Percentiles rank a stretch among this genome's conserved stretches.
phyloP scores from a whole-genome alignment of 92 coral and sea anemone species.

The Phenganax subtilis region DNA sequence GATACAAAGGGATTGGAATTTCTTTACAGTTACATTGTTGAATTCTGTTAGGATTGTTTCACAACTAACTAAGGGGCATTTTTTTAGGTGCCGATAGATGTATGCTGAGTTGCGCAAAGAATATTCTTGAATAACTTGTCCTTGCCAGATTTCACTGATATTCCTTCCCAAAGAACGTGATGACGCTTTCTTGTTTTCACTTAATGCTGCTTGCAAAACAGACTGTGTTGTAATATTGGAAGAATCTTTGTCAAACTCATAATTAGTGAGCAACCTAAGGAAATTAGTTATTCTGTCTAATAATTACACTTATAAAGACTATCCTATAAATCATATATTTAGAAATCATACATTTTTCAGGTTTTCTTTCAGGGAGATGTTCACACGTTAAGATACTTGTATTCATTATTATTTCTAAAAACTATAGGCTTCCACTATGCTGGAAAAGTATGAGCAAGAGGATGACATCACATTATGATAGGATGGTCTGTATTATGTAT shows the following conservation, averaged over 20 bases:
- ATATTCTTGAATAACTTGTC: background rate
- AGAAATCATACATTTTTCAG: too few relatives aligned
- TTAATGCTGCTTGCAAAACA: background rate
- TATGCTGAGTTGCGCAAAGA: background rate
- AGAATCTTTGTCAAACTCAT: background rate
- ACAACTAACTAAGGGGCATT: background rate
- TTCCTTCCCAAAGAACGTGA: background rate
- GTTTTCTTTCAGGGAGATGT: too few relatives aligned
- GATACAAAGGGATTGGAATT: background rate
- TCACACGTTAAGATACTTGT: too few relatives aligned
- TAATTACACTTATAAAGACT: too few relatives aligned
- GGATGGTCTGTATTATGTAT: too few relatives aligned
- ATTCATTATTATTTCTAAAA: too few relatives aligned
- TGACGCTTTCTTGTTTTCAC: background rate
- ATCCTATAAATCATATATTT: too few relatives aligned
- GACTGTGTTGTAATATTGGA: background rate
- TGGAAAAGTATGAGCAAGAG: too few relatives aligned
- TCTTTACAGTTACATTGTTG: background rate
- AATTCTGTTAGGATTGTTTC: background rate
- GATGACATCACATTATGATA: too few relatives aligned
- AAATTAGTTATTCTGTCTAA: background rate
- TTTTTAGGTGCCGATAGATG: background rate
- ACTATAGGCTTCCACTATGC: too few relatives aligned
- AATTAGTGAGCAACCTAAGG: background rate
- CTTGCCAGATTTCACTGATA: slow-evolving; percentile 1